Percentiles rank a stretch among this genome's conserved stretches.
These are phyloP conservation scores for Echeneis naucrates DNA, from an alignment of 2,797 vertebrate species.

Conservation along the genomic window DNA sequence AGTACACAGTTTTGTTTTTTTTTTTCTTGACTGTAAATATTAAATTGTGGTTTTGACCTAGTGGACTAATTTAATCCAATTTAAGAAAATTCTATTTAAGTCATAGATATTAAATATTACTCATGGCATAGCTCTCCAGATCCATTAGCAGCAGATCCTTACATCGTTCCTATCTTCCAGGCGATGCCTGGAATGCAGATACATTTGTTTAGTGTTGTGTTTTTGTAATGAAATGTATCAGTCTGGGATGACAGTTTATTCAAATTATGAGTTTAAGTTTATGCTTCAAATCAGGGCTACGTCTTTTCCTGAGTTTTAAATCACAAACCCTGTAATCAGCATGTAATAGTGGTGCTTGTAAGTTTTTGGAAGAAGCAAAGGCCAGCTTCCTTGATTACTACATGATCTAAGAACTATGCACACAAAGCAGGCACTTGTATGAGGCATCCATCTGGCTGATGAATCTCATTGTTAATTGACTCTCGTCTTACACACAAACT, in stretches of 20 bases:
- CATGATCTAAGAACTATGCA: neutral
- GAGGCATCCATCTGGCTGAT: neutral
- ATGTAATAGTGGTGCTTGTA: slow-evolving; percentile 12
- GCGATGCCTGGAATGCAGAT: no score
- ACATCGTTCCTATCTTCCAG: no score
- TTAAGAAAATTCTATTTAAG: no score
- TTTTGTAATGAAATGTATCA: no score
- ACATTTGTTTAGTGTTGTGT: no score
- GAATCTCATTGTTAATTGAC: slow-evolving; percentile 12
- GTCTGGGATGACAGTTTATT: neutral
- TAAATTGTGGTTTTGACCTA: no score
- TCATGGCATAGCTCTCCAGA: no score
- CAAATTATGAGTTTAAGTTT: neutral
- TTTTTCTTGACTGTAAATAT: no score
- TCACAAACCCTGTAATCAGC: slow-evolving; percentile 13
- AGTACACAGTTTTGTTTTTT: no score
- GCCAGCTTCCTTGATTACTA: slow-evolving; percentile 31
- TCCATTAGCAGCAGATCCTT: no score
- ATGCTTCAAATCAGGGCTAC: neutral
- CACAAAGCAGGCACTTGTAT: neutral
- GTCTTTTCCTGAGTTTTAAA: slow-evolving; percentile 1
- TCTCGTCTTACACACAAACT: slow-evolving; percentile 7
- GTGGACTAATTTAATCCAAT: no score
- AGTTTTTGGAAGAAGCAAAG: slow-evolving; percentile 13
- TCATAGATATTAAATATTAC: no score